phyloP scores from a whole-genome alignment of 2,113 vertebrate species.

The Phrynosoma blainvillii region DNA sequence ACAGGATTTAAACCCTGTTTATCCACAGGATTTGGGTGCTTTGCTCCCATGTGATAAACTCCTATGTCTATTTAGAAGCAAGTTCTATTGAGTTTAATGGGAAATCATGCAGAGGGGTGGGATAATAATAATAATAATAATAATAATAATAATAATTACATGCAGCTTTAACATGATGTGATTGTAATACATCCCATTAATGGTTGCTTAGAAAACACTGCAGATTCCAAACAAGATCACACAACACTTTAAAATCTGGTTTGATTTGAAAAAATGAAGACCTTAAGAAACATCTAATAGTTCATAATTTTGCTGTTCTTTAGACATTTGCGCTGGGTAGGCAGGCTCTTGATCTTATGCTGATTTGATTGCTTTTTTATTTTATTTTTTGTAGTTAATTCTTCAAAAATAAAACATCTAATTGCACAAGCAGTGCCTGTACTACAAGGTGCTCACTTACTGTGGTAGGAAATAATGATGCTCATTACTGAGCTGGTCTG shows the following conservation, averaged over 20 bases:
- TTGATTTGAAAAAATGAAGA: background rate
- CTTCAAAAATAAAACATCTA: background rate
- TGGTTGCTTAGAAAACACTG: background rate
- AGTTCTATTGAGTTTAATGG: too few relatives aligned
- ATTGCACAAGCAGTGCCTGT: background rate
- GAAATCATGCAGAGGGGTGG: too few relatives aligned
- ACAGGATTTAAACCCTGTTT: too few relatives aligned
- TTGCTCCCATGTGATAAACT: too few relatives aligned
- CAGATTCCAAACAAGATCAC: background rate
- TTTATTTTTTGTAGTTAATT: background rate
- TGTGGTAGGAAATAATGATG: background rate
- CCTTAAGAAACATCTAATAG: background rate
- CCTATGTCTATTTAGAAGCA: too few relatives aligned
- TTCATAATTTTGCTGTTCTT: background rate
- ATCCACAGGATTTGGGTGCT: too few relatives aligned
- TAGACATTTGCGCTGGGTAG: background rate
- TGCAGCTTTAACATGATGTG: too few relatives aligned
- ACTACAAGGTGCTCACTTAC: background rate
- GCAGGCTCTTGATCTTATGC: background rate
- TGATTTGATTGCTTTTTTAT: background rate
- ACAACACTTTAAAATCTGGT: background rate
- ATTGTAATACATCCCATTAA: too few relatives aligned
- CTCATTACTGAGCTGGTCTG: background rate
- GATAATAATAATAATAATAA: too few relatives aligned
- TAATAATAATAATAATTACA: too few relatives aligned